Evolutionary conservation across 2,113 vertebrate species (phyloP).

Genomic region (Maccullochella peelii): DNA sequence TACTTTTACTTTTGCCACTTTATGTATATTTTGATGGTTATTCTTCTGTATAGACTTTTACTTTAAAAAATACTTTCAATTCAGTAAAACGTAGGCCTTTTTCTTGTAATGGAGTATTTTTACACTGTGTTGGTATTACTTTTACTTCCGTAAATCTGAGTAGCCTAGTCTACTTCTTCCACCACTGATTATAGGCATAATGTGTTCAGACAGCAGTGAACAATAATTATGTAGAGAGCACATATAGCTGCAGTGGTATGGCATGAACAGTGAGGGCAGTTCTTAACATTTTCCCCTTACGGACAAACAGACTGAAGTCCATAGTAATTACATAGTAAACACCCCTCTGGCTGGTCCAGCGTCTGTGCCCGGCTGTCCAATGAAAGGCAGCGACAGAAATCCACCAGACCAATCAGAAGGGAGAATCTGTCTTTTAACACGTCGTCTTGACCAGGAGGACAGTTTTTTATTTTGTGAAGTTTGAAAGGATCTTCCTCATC

Average conservation of each 20-base stretch:
- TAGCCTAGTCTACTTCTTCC: not conserved
- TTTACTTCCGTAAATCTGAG: not conserved
- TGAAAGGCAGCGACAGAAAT: slow-evolving; percentile 37
- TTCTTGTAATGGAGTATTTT: not conserved
- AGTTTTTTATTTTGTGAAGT: not conserved
- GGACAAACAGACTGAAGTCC: slow-evolving; percentile 47
- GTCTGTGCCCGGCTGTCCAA: slow-evolving; percentile 49
- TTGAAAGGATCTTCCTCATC: not conserved
- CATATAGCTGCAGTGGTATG: not conserved
- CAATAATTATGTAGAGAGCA: not conserved
- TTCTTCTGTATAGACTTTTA: too few species aligned
- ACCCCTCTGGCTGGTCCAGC: slow-evolving; percentile 10
- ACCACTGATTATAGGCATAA: not conserved
- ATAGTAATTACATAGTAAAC: slow-evolving; percentile 22
- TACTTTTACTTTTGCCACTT: not conserved
- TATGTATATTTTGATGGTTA: not conserved
- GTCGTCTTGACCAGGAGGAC: not conserved
- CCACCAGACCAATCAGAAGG: slow-evolving; percentile 64
- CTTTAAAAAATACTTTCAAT: too few species aligned
- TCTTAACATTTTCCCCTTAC: not conserved
- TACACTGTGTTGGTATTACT: not conserved
- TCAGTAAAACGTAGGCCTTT: not conserved
- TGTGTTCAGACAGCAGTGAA: not conserved
- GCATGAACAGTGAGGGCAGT: not conserved
- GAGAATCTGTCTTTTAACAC: slow-evolving; percentile 31